A percentile compares a stretch with the other conserved stretches of the same genome.
Evolutionary conservation across 2,797 vertebrate genomes (phyloP).

Genomic region (Chaunax sp.): DNA sequence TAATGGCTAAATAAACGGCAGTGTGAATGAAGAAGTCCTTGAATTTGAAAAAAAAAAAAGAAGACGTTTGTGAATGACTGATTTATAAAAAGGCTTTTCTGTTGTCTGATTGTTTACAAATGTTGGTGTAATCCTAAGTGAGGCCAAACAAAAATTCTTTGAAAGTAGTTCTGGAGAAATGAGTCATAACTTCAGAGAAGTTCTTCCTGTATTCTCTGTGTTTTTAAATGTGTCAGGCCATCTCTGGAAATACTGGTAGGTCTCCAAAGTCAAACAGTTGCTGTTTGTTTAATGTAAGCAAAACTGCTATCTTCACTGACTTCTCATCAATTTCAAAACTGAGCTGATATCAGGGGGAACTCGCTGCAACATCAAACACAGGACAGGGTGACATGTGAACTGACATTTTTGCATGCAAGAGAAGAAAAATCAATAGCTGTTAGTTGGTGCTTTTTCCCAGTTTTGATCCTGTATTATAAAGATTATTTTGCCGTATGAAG

Average conservation of each 20-base stretch:
- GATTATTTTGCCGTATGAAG: slow-evolving; percentile 28
- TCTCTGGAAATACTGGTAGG: slow-evolving; percentile 27
- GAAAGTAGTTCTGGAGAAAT: slow-evolving; percentile 37
- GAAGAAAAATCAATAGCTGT: slow-evolving; percentile 46
- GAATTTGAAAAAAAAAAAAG: not conserved
- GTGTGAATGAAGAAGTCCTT: not conserved
- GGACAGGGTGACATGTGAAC: slow-evolving; percentile 47
- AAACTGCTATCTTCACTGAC: slow-evolving; percentile 13
- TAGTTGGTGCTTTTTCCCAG: slow-evolving; percentile 6
- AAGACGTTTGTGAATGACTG: too few species aligned
- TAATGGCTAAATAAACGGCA: not conserved
- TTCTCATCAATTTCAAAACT: slow-evolving; percentile 10
- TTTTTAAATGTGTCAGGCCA: slow-evolving; percentile 35
- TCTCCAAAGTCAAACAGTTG: slow-evolving; percentile 16
- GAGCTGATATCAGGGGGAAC: slow-evolving; percentile 1
- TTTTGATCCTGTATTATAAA: slow-evolving; percentile 16
- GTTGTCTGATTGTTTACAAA: too few species aligned
- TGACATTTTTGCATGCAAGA: slow-evolving; percentile 22
- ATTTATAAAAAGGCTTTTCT: too few species aligned
- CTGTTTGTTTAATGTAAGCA: slow-evolving; percentile 26
- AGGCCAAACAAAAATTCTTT: slow-evolving; percentile 30
- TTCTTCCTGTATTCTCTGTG: slow-evolving; percentile 28
- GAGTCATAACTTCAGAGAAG: slow-evolving; percentile 49
- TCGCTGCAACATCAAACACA: slow-evolving; percentile 25
- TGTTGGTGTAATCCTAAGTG: not conserved